Evolutionary conservation across 2,888 invertebrate species (phyloP), one percentile per base, ranked within the genome.

Genomic region (Micropterix aruncella): DNA sequence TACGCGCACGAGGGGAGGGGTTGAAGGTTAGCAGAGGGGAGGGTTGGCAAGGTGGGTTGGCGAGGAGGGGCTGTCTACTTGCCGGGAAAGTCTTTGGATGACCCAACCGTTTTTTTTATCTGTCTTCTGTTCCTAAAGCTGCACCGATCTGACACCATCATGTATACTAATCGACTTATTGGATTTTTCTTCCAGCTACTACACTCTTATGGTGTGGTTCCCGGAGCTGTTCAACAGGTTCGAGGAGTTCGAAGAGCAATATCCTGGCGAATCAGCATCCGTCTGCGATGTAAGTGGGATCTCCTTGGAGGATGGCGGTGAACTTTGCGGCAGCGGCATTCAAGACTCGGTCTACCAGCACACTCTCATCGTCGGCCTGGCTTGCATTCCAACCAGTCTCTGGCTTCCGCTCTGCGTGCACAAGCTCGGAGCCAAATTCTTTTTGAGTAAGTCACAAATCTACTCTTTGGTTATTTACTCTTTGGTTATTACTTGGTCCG

Each of bases 141-240:
- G n/a, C n/a, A n/a, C n/a, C n/a, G n/a, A n/a, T n/a, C n/a, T n/a
- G n/a, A n/a, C n/a, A n/a, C n/a, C n/a, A n/a, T n/a, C n/a, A n/a
- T n/a, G n/a, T n/a, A n/a, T n/a, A n/a, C n/a, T n/a, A n/a, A n/a
- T n/a, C n/a, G n/a, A n/a, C n/a, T n/a, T 2, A 2, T 18, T 41
- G 15, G 3, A 16, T 9, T 39, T 40, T 4, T 36, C 17, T 63
- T 65, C 12, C 66, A 91, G 91, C 57, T 91, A 90, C 65, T 91
- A 91, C 61, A 91, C 91, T 4, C 66, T 91, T 38, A 90, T 89
- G 85, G 79, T 91, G 60, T 92, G 91, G 91, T 90, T 91, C 65
- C 90, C 90, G 12, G 90, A 90, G 61, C 64, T 91, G 54, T 91
- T 91, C 66, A 79, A 80, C 62, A 80, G 90, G 44, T 86, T 86